Percentiles rank a stretch among this genome's conserved stretches.
Conservation (phyloP, 2,113 vertebrate species). For the Alouatta palliata region DNA sequence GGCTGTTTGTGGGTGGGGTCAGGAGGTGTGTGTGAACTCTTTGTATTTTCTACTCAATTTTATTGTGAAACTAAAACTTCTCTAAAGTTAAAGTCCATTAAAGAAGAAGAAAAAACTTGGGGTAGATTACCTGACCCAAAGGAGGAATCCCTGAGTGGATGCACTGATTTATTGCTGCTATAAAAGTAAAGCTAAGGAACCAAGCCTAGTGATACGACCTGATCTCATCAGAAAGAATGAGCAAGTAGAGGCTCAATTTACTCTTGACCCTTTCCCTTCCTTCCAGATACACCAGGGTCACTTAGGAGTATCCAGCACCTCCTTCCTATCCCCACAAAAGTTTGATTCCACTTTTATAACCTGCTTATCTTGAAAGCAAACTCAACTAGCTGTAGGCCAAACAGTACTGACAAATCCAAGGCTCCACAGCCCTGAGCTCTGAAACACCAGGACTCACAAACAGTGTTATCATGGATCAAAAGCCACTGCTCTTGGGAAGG, state of each 20-base stretch:
- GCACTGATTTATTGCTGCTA: not conserved
- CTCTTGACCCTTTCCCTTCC: not conserved
- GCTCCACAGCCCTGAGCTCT: not conserved
- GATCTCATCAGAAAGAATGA: not conserved
- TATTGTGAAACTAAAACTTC: not conserved
- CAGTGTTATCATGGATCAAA: not conserved
- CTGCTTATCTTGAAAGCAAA: not conserved
- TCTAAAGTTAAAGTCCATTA: not conserved
- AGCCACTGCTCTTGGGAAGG: not conserved
- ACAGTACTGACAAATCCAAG: not conserved
- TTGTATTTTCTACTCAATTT: not conserved
- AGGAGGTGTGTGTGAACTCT: not conserved
- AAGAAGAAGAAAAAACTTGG: not conserved
- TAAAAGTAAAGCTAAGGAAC: not conserved
- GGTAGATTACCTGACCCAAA: not conserved
- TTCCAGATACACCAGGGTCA: fast-evolving
- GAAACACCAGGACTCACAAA: not conserved
- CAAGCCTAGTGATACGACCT: not conserved
- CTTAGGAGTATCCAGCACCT: not conserved
- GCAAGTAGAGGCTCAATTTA: not conserved
- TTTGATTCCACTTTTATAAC: not conserved
- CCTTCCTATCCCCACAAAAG: not conserved
- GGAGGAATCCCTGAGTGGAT: not conserved
- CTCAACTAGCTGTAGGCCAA: not conserved
- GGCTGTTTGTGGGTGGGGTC: not conserved